Evolutionary conservation across 2,888 invertebrate genomes (phyloP), one percentile per base, ranked within the genome.

Genomic region (Caenorhabditis sinica): DNA sequence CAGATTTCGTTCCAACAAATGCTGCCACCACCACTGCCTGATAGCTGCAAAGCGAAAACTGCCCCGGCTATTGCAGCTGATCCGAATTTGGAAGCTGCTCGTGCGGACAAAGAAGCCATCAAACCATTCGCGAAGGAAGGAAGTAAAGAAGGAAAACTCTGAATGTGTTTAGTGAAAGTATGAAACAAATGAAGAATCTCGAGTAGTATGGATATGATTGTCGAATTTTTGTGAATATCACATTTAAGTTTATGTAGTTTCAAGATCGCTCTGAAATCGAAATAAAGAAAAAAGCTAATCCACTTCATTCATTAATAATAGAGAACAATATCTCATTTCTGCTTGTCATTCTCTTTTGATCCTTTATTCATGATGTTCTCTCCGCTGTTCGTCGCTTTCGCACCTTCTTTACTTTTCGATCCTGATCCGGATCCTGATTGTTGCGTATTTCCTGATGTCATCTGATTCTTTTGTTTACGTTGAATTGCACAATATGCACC

Each of bases 91-190:
- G 76, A 75, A 1, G 20, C 11, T 2, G 86, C 86, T 8, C 79
- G 79, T 25, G 83, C 80, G 5, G 86, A 86, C 60, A 86, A 83
- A 60, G 86, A 83, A 43, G 65, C 49, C 3, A 86, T 86, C 51
- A 86, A 86, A 45, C 86, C 80, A n/a, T 86, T 51, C 23, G 60
- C 45, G 20, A 76, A 68, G 30, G 60, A 56, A 28, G 56, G 56
- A 11, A 56, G 28, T 15, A 56, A 56, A 28, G 25, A 56, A 56
- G 56, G 56, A 20, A 23, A 56, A 56, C 25, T 56, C 5, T 28
- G 25, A 28, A 56, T 25, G 13, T 2, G 28, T 56, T 25, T 15
- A 28, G 2, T 56, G 20, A 15, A 13, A 15, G 6, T 25, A 13
- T 0, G 15, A 11, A 25, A 56, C 25, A 15, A 56, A 28, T 20